Evolutionary conservation across 2,888 invertebrate genomes (phyloP).

Genomic region (Endomychus coccineus): DNA sequence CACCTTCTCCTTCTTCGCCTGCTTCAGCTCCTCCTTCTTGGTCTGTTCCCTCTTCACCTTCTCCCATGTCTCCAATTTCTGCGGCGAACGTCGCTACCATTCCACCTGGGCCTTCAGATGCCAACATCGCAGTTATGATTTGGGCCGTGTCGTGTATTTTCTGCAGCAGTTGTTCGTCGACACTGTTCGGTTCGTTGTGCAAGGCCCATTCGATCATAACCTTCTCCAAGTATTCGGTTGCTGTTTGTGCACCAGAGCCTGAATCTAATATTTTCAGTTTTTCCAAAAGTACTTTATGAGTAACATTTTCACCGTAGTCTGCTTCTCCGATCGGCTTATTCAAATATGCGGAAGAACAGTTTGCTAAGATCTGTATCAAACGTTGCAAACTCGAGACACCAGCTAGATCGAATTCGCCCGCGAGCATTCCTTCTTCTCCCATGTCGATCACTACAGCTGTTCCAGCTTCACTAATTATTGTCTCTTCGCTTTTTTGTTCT

Average conservation of each 20-base stretch:
- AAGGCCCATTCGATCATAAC: conserved; percentile 31
- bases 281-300: conserved; percentile 27
- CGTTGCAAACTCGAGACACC: conserved; percentile 24
- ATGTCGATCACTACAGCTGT: conserved; percentile 13
- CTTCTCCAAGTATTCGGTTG: conserved; percentile 25
- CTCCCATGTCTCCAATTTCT: conserved; percentile 2
- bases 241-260: conserved; percentile 5
- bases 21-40: conserved; percentile 8
- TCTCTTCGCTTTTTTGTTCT: conserved; percentile 8
- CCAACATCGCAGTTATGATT: conserved; percentile 25
- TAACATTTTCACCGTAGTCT: conserved; percentile 20
- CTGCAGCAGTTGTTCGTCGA: conserved; percentile 19
- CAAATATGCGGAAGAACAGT: conserved; percentile 27
- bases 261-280: conserved; percentile 26
- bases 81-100: conserved; percentile 5
- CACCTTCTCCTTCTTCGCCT: conserved; percentile 11
- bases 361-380: conserved; percentile 28
- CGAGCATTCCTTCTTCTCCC: conserved; percentile 18
- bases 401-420: too few relatives aligned
- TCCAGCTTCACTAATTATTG: conserved; percentile 13
- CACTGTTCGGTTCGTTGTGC: conserved; percentile 5
- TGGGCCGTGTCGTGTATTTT: conserved; percentile 31
- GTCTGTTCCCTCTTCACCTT: conserved; percentile 5
- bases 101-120: conserved; percentile 11
- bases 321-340: conserved; percentile 18